phyloP scores from a whole-genome alignment of 1,140 invertebrate genomes.

The Procambarus clarkii region DNA sequence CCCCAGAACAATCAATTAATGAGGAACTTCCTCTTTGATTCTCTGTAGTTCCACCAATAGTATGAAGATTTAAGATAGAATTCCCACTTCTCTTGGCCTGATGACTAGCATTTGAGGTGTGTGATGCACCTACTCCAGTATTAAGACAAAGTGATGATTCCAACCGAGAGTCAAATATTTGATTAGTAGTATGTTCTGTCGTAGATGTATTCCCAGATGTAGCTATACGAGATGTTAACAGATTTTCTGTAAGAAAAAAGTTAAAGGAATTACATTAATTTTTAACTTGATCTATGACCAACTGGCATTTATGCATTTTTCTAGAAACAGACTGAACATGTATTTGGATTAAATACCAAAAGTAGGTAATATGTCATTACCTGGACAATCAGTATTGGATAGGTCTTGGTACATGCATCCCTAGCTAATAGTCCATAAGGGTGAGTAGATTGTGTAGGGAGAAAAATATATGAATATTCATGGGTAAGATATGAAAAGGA shows the following conservation, averaged over 20 bases:
- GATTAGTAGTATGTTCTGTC: neutral
- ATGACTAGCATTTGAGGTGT: neutral
- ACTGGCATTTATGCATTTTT: too few species aligned
- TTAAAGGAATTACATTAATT: neutral
- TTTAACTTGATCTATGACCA: too few species aligned
- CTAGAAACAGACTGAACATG: too few species aligned
- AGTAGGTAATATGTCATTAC: too few species aligned
- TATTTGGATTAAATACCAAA: too few species aligned
- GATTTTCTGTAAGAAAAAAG: neutral
- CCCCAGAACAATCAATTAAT: neutral
- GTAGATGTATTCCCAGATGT: neutral
- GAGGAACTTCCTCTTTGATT: neutral
- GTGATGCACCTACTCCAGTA: neutral
- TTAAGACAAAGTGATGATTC: slow-evolving; percentile 12
- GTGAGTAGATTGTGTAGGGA: too few species aligned
- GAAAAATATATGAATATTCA: too few species aligned
- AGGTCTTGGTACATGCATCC: too few species aligned
- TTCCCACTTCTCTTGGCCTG: neutral
- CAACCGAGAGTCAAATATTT: neutral
- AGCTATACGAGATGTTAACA: neutral
- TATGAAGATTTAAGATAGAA: neutral
- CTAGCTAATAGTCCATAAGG: too few species aligned
- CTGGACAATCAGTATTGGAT: too few species aligned
- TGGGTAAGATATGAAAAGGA: too few species aligned
- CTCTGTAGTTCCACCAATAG: neutral